Evolutionary conservation across 2,797 vertebrate genomes (phyloP).

Genomic region (Pogoniulus pusillus): DNA sequence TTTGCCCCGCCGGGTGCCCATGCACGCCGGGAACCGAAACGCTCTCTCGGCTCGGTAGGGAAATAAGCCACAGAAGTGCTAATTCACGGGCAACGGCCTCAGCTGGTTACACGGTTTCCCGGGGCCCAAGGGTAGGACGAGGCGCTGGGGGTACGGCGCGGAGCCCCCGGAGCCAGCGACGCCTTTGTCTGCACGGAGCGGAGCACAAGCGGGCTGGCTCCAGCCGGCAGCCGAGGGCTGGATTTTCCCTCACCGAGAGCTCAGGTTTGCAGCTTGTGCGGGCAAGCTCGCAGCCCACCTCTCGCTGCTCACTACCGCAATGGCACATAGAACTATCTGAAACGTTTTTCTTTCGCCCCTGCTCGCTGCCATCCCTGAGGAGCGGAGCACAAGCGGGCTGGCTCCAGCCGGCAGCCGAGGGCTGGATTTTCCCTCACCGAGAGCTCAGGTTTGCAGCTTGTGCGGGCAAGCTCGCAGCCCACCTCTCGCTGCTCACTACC

Average conservation of each 20-base stretch:
- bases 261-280: not conserved
- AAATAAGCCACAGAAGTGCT: rapidly evolving
- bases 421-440: rapidly evolving
- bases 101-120: rapidly evolving
- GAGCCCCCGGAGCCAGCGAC: not conserved
- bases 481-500: not conserved
- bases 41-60: rapidly evolving
- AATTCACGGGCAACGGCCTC: not conserved
- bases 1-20: rapidly evolving
- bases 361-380: not conserved
- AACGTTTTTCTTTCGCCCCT: rapidly evolving
- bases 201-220: not conserved
- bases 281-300: not conserved
- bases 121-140: too few species aligned
- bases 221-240: not conserved
- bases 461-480: not conserved
- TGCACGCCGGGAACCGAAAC: rapidly evolving
- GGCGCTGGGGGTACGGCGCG: rapidly evolving
- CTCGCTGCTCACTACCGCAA: not conserved
- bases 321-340: not conserved
- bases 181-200: not conserved
- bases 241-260: not conserved
- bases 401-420: not conserved
- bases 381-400: not conserved
- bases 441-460: not conserved